phyloP scores from a whole-genome alignment of 2,797 vertebrate species.

The Miichthys miiuy region DNA sequence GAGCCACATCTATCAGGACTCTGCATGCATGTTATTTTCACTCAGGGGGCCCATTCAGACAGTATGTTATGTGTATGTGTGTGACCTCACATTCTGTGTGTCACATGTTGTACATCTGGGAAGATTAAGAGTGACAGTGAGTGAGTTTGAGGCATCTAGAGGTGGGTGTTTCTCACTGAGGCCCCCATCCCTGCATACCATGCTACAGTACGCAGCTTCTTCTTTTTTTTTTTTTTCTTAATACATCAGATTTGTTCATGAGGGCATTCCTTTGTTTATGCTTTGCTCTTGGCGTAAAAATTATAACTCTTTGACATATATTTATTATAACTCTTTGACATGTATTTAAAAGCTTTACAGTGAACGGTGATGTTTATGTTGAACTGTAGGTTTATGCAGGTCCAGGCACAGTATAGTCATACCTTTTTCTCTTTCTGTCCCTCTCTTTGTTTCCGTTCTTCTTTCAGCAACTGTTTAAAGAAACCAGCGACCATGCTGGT shows the following conservation, averaged over 20 bases:
- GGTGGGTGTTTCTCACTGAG: slow-evolving; percentile 30
- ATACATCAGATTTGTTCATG: slow-evolving; percentile 11
- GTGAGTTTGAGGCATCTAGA: slow-evolving; percentile 56
- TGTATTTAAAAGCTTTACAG: slow-evolving; percentile 28
- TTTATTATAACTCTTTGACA: slow-evolving; percentile 22
- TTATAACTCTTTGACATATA: slow-evolving; percentile 16
- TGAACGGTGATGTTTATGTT: slow-evolving; percentile 21
- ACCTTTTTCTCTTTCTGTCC: slow-evolving; percentile 13
- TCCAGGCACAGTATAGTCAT: slow-evolving; percentile 51
- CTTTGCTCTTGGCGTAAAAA: slow-evolving; percentile 17
- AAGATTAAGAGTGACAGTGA: slow-evolving; percentile 67
- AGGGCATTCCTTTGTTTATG: slow-evolving; percentile 9
- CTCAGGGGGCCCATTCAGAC: slow-evolving; percentile 49
- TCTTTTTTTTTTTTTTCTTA: not conserved
- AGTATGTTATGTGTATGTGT: slow-evolving; percentile 61
- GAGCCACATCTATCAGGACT: slow-evolving; percentile 56
- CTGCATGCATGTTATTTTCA: slow-evolving; percentile 61
- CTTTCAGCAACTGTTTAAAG: slow-evolving; percentile 65
- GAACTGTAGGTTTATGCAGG: slow-evolving; percentile 49
- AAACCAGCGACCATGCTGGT: slow-evolving; percentile 69
- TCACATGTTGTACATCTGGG: slow-evolving; percentile 63
- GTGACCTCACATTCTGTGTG: slow-evolving; percentile 65
- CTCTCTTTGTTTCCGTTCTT: slow-evolving; percentile 54
- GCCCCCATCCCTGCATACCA: not conserved
- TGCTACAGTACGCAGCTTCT: not conserved